Base-by-base conservation (phyloP, 2,113 vertebrate genomes). In the Pituophis catenifer region DNA sequence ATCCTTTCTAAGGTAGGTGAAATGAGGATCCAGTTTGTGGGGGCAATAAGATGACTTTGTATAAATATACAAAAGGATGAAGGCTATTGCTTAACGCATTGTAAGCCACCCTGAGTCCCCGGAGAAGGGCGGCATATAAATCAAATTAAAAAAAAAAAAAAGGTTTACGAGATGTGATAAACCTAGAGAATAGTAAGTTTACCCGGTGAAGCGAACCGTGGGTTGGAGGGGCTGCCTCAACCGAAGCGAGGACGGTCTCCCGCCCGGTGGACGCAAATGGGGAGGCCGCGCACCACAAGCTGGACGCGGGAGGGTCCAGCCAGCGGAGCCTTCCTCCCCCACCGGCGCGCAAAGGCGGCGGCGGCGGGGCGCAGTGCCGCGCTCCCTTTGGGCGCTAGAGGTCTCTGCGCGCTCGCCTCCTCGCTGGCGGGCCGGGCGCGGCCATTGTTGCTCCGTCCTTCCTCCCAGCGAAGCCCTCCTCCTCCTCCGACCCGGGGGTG, bases 401-500 rank as follows among this genome's bases (percentile, higher is more conserved):
- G 70, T 10, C 65, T 38, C 38, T 4, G 23, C n/a, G 50, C 9
- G 29, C 24, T 23, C 86, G 91, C 91, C 88, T 65, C 53, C 54
- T 55, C 53, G 21, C 53, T 3, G 6, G 70, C 53, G 48, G 52
- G 50, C 53, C 21, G 9, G 23, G 38, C 48, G 38, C 91, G 6
- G 85, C 85, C 85, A 86, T 86, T 86, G 12, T 50, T 29, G 48
- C 44, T 53, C 50, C 50, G 23, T 88, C 50, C 10, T 53, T n/a
- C 86, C 50, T n/a, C 8, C 21, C 13, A 2, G 23, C 9, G 23
- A 12, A 10, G 86, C 85, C 75, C 1, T 85, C 21, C 7, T 15
- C 81, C 23, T 86, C 12, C 38, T 86, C 44, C 50, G 29, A 0
- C 1, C 2, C 12, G 0, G 0, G 15, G 0, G 1, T 53, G 52